Conservation (phyloP, 2,113 vertebrate genomes). For the Gobio gobio region DNA sequence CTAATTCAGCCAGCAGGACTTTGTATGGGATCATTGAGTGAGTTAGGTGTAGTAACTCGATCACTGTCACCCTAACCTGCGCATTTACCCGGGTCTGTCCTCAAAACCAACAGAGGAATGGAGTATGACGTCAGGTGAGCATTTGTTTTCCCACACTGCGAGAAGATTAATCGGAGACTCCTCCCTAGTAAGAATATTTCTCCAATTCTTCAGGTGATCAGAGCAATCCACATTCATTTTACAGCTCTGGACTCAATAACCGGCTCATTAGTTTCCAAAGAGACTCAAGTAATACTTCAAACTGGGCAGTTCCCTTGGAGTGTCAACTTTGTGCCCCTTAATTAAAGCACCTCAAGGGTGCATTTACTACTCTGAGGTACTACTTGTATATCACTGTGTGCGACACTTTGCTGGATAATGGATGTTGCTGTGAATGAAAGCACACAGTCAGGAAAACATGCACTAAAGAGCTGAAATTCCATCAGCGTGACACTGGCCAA, state of each 20-base stretch:
- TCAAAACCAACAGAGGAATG: neutral
- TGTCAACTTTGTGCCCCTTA: no score
- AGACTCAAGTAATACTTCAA: no score
- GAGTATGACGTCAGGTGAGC: neutral
- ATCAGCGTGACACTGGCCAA: neutral
- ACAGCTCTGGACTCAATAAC: no score
- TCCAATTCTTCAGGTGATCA: no score
- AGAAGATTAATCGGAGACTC: no score
- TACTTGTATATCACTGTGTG: neutral
- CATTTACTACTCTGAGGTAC: no score
- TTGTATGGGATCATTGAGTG: slow-evolving; percentile 52
- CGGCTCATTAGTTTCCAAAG: no score
- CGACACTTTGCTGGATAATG: neutral
- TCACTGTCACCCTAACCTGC: slow-evolving; percentile 34
- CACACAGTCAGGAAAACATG: neutral
- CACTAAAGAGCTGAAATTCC: neutral
- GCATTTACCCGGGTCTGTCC: neutral
- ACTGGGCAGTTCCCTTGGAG: no score
- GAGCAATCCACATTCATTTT: no score
- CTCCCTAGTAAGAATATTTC: no score
- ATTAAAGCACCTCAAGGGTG: no score
- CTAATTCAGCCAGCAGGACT: slow-evolving; percentile 67
- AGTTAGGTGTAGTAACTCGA: slow-evolving; percentile 58
- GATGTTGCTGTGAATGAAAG: neutral
- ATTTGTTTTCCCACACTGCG: no score